Conservation (phyloP, 2,888 invertebrate species). For the Bembecia ichneumoniformis region DNA sequence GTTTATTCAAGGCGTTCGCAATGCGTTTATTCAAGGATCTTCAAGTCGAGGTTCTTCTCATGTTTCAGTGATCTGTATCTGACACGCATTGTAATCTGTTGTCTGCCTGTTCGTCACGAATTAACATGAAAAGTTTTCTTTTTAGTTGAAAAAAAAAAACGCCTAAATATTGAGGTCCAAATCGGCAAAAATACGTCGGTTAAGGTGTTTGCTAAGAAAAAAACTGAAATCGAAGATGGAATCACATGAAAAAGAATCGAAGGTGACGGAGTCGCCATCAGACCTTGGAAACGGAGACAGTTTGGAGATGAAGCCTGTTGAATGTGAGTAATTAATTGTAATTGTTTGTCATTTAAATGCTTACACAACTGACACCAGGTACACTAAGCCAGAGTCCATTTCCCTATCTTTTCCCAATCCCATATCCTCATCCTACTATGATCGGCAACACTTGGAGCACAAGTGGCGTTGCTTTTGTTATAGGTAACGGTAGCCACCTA, state of each 20-base stretch:
- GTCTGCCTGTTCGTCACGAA: not conserved
- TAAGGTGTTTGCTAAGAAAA: conserved; percentile 59
- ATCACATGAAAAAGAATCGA: conserved; percentile 55
- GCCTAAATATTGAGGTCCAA: not conserved
- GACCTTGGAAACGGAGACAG: conserved; percentile 18
- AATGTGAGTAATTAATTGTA: not conserved
- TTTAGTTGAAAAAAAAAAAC: not conserved
- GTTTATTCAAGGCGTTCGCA: too few species aligned
- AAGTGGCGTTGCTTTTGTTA: too few species aligned
- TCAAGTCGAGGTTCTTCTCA: too few species aligned
- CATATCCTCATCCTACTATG: too few species aligned
- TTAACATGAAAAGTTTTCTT: not conserved
- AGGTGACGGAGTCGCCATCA: conserved; percentile 15
- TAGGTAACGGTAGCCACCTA: too few species aligned
- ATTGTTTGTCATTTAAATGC: not conserved
- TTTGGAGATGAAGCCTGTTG: conserved; percentile 22
- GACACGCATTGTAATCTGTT: too few species aligned
- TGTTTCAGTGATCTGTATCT: too few species aligned
- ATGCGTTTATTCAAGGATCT: too few species aligned
- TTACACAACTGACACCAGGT: too few species aligned
- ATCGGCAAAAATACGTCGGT: conserved; percentile 13
- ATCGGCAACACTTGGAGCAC: too few species aligned
- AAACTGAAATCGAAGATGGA: conserved; percentile 54
- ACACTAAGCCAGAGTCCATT: too few species aligned
- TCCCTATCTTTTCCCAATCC: too few species aligned